Evolutionary conservation across 2,888 invertebrate species (phyloP).

Genomic region (Protonemura montana): DNA sequence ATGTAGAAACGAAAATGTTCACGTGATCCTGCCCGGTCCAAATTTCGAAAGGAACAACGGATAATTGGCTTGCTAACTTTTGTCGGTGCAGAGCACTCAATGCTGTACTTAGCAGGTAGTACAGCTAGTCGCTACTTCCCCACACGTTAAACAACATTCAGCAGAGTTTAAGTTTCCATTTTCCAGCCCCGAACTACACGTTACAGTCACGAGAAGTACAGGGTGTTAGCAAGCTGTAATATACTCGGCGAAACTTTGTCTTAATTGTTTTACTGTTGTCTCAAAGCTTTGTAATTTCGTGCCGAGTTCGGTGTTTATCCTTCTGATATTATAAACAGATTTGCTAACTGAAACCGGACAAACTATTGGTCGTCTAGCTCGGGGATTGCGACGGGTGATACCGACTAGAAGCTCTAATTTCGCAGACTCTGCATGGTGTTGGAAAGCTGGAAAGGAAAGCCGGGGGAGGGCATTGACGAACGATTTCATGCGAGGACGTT

Average conservation of each 20-base stretch:
- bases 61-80: neutral
- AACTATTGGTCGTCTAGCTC: neutral
- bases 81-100: neutral
- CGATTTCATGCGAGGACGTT: neutral
- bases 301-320: neutral
- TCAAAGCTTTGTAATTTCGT: neutral
- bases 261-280: neutral
- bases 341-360: neutral
- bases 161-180: neutral
- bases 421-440: too few relatives aligned
- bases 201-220: neutral
- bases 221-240: neutral
- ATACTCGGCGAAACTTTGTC: neutral
- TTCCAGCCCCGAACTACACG: neutral
- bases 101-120: neutral
- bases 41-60: neutral
- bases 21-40: neutral
- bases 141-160: neutral
- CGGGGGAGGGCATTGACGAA: neutral
- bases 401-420: neutral
- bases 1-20: neutral
- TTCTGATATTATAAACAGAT: conserved; percentile 7
- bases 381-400: neutral
- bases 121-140: neutral
- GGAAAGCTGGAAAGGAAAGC: too few relatives aligned